A percentile compares a stretch with the other conserved stretches of the same genome.
phyloP scores from a whole-genome alignment of 2,888 invertebrate species.

The Crocallis elinguaria region DNA sequence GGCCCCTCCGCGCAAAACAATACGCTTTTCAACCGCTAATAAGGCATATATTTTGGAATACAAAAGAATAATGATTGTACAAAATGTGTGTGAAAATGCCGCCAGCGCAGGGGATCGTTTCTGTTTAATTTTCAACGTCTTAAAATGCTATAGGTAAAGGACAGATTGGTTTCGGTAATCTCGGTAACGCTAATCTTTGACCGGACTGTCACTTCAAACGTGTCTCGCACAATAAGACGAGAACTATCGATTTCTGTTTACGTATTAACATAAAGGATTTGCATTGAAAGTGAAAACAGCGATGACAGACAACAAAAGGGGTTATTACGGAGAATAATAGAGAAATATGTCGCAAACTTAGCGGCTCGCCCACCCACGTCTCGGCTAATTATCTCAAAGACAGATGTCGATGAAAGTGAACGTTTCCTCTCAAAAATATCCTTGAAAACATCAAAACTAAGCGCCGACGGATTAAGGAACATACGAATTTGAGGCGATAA shows the following conservation, averaged over 20 bases:
- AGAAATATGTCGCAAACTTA: constrained; percentile 50
- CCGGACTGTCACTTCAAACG: constrained; percentile 26
- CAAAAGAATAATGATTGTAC: constrained; percentile 39
- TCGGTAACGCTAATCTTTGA: not conserved
- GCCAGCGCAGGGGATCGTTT: constrained; percentile 11
- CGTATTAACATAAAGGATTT: constrained; percentile 64
- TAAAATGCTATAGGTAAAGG: not conserved
- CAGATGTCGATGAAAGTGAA: constrained; percentile 79
- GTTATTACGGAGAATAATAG: constrained; percentile 66
- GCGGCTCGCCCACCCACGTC: constrained; percentile 68
- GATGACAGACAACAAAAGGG: constrained; percentile 69
- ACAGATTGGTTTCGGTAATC: constrained; percentile 9
- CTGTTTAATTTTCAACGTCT: constrained; percentile 14
- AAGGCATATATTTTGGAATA: constrained; percentile 55
- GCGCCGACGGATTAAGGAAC: constrained; percentile 76
- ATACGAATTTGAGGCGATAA: constrained; percentile 31
- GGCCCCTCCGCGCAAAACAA: constrained; percentile 54
- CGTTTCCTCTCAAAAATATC: constrained; percentile 64
- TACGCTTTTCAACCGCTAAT: constrained; percentile 61
- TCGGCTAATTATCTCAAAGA: constrained; percentile 70
- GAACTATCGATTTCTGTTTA: constrained; percentile 73
- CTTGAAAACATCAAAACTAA: constrained; percentile 77
- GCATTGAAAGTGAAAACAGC: constrained; percentile 78
- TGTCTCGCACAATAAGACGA: constrained; percentile 27
- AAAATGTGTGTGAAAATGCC: constrained; percentile 39